Percentiles rank a stretch among this genome's conserved stretches.
Evolutionary conservation across 2,113 vertebrate species (phyloP).

Genomic region (Sapajus apella): DNA sequence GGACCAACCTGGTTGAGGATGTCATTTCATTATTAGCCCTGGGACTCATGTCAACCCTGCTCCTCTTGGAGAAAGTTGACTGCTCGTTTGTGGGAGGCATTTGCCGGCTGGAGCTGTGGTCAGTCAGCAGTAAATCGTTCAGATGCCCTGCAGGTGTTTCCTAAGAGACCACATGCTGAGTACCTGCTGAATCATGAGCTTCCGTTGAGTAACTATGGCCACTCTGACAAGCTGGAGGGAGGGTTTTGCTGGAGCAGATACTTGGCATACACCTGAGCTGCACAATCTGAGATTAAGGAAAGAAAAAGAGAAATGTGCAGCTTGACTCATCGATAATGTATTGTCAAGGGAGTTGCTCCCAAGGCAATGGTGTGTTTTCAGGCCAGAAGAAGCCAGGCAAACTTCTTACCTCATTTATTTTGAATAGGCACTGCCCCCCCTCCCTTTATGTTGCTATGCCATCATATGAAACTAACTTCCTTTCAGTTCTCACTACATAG

Average conservation of each 20-base stretch:
- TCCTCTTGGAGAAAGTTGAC: neutral
- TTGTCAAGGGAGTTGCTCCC: neutral
- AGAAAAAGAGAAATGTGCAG: neutral
- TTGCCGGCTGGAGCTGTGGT: constrained; percentile 23
- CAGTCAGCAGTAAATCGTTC: constrained; percentile 9
- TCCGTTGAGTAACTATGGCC: constrained; percentile 45
- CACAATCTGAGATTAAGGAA: neutral
- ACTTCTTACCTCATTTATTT: neutral
- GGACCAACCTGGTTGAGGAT: neutral
- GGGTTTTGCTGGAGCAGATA: neutral
- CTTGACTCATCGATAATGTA: neutral
- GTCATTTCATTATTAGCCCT: neutral
- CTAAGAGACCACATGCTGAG: constrained; percentile 62
- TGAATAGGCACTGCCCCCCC: neutral
- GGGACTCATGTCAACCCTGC: neutral
- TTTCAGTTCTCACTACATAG: neutral
- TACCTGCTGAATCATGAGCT: constrained; percentile 70
- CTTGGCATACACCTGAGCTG: constrained; percentile 53
- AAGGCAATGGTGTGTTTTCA: neutral
- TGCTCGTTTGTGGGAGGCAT: neutral
- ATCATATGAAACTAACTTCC: neutral
- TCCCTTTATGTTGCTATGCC: neutral
- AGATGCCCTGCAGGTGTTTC: constrained; percentile 28
- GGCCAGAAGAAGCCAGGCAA: neutral
- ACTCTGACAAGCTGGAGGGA: constrained; percentile 42